Percentiles rank a stretch among this genome's conserved stretches.
These are phyloP conservation scores for Rousettus madagascariensis DNA, from an alignment of 2,797 vertebrate species.

Conservation along the genomic window DNA sequence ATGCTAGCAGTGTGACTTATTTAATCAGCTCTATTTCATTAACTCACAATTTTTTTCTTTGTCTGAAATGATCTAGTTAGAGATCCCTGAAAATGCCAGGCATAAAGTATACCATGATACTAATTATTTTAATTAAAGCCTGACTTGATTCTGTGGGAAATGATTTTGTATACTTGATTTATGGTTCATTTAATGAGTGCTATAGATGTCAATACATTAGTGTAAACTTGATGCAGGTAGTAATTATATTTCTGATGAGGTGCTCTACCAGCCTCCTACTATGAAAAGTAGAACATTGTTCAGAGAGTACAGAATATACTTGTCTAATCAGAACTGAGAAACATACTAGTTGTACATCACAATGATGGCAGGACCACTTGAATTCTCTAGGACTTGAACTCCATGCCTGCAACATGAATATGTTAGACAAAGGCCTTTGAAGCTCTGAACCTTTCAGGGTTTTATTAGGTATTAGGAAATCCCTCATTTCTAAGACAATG, in stretches of 20 bases:
- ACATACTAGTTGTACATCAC: not conserved
- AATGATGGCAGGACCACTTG: not conserved
- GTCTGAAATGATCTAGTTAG: constrained; percentile 77
- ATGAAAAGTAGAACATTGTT: constrained; percentile 75
- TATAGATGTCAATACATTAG: constrained; percentile 82
- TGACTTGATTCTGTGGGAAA: constrained; percentile 85
- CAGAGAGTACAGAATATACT: constrained; percentile 58
- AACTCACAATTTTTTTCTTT: constrained; percentile 72
- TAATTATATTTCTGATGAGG: constrained; percentile 88
- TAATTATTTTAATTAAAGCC: constrained; percentile 82
- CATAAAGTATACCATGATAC: constrained; percentile 76
- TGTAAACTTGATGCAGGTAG: constrained; percentile 82
- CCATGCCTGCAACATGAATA: not conserved
- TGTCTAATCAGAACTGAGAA: constrained; percentile 52
- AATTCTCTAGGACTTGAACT: constrained; percentile 38
- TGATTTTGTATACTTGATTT: constrained; percentile 83
- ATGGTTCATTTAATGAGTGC: constrained; percentile 82
- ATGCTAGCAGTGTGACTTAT: constrained; percentile 69
- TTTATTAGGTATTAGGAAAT: constrained; percentile 36
- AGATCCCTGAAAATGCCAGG: constrained; percentile 70
- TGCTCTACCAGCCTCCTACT: constrained; percentile 75
- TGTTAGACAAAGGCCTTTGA: not conserved
- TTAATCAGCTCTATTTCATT: constrained; percentile 64
- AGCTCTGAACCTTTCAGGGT: not conserved
- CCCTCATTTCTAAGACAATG: not conserved